phyloP scores from a whole-genome alignment of 2,888 invertebrate genomes.

The Anthophora plumipes region DNA sequence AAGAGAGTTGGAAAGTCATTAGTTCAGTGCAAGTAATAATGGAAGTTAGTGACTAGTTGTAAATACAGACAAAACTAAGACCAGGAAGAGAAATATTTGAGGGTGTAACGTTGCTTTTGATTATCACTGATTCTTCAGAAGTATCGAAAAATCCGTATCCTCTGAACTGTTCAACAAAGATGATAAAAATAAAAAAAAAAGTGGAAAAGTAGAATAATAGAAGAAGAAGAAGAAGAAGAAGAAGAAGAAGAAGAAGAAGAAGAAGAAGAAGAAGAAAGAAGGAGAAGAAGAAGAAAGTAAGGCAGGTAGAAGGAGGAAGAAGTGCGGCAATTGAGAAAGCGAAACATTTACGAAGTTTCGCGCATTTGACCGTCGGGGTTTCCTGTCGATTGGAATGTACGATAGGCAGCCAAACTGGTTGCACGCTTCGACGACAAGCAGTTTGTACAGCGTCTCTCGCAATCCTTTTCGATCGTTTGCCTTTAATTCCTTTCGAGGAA shows the following conservation, averaged over 20 bases:
- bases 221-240: background rate
- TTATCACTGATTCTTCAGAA: too few relatives aligned
- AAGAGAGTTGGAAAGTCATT: too few relatives aligned
- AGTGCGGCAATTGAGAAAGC: constrained; percentile 33
- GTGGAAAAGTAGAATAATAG: background rate
- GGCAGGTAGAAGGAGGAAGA: background rate
- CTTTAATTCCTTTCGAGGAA: constrained; percentile 64
- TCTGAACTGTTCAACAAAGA: too few relatives aligned
- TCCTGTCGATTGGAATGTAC: constrained; percentile 71
- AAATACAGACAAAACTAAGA: too few relatives aligned
- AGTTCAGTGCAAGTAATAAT: too few relatives aligned
- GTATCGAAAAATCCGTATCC: too few relatives aligned
- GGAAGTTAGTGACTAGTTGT: too few relatives aligned
- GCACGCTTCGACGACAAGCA: constrained; percentile 62
- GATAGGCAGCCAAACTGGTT: constrained; percentile 72
- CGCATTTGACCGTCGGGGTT: constrained; percentile 67
- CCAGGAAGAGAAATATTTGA: too few relatives aligned
- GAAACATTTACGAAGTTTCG: constrained; percentile 65
- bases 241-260: background rate
- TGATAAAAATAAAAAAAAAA: constrained; percentile 20
- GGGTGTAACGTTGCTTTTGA: too few relatives aligned
- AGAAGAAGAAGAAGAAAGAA: too few relatives aligned
- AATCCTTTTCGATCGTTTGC: constrained; percentile 58
- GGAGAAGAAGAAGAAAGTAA: background rate
- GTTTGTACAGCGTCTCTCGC: constrained; percentile 52